phyloP scores from a whole-genome alignment of 2,113 vertebrate species.

The Brachirus orientalis region DNA sequence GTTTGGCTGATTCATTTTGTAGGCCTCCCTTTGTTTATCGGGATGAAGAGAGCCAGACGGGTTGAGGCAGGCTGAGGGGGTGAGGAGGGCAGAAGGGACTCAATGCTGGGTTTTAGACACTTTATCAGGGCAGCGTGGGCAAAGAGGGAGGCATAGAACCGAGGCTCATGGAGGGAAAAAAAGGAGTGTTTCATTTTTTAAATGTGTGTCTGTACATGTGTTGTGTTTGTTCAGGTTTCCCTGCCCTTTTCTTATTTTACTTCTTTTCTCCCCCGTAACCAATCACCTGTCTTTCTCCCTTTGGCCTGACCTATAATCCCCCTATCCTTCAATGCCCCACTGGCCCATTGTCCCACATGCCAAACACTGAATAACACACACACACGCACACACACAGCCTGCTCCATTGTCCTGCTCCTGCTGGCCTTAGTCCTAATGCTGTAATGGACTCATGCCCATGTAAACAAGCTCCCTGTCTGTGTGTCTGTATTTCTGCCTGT shows the following conservation, averaged over 20 bases:
- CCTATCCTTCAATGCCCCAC: constrained; percentile 46
- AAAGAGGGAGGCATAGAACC: constrained; percentile 42
- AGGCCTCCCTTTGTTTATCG: constrained; percentile 61
- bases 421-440: constrained; percentile 57
- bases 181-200: too few relatives aligned
- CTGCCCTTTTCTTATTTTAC: constrained; percentile 17
- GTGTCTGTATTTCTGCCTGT: constrained; percentile 35
- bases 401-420: constrained; percentile 60
- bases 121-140: constrained; percentile 41
- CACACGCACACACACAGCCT: constrained; percentile 44
- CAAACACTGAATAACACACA: constrained; percentile 45
- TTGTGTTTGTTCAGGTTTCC: constrained; percentile 35
- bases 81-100: constrained; percentile 8
- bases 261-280: not conserved
- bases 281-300: constrained; percentile 31
- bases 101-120: constrained; percentile 25
- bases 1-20: constrained; percentile 67
- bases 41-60: constrained; percentile 32
- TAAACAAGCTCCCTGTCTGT: constrained; percentile 57
- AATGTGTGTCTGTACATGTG: not conserved
- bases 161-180: constrained; percentile 25
- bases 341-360: constrained; percentile 59
- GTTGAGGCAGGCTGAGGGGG: not conserved
- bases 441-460: constrained; percentile 53
- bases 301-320: constrained; percentile 61